Conservation (phyloP, 2,797 vertebrate genomes). For the Hemitrygon akajei region DNA sequence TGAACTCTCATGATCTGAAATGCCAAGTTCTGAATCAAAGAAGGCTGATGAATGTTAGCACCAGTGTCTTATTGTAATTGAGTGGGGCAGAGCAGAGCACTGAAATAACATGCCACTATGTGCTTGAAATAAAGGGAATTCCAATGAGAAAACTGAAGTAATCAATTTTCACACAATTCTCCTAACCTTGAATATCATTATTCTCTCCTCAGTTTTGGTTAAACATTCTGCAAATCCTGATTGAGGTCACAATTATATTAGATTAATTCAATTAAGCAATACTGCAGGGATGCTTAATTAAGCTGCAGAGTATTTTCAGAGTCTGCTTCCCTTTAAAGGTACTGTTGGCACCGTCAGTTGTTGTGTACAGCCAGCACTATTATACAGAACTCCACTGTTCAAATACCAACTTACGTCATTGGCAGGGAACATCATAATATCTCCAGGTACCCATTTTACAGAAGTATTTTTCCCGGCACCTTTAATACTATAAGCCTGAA, state of each 20-base stretch:
- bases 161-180: neutral
- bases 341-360: neutral
- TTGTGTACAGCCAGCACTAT: neutral
- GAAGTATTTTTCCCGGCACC: neutral
- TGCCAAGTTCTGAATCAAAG: neutral
- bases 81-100: neutral
- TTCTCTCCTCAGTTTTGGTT: neutral
- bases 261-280: constrained; percentile 23
- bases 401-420: neutral
- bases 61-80: neutral
- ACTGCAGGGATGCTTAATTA: neutral
- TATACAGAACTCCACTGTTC: neutral
- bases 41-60: neutral
- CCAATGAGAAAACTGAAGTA: neutral
- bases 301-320: neutral
- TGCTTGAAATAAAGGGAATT: neutral
- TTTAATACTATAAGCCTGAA: neutral
- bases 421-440: neutral
- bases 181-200: neutral
- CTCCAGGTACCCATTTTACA: neutral
- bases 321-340: neutral
- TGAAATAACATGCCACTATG: neutral
- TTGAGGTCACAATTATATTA: neutral
- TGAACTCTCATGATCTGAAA: neutral
- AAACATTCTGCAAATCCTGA: neutral